These are phyloP conservation scores for Dinomys branickii DNA, from an alignment of 2,113 vertebrate genomes.

Conservation along the genomic window DNA sequence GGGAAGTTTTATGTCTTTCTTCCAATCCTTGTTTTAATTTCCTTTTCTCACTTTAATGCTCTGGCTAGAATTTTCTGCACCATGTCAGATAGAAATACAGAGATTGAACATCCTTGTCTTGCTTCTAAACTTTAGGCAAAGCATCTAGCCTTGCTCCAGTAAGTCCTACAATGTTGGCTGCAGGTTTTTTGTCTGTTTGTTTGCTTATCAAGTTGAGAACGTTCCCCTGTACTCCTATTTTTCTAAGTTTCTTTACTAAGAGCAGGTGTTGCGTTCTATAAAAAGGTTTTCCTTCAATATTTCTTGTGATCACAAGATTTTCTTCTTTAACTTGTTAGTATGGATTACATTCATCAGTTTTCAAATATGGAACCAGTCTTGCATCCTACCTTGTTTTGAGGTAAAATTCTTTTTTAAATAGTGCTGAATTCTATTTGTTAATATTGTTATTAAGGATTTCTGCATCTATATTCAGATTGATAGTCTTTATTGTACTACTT, in stretches of 20 bases:
- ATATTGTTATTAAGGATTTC: neutral
- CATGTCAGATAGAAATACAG: neutral
- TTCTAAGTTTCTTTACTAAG: neutral
- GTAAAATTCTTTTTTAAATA: neutral
- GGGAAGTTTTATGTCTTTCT: neutral
- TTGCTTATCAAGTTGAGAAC: neutral
- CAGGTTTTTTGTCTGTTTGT: neutral
- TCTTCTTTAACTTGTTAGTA: neutral
- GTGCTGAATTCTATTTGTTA: neutral
- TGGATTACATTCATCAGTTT: neutral
- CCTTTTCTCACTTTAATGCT: neutral
- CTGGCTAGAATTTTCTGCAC: neutral
- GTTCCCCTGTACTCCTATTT: neutral
- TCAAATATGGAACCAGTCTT: neutral
- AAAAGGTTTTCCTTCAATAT: neutral
- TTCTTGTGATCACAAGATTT: neutral
- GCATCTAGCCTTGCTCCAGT: neutral
- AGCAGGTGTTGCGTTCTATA: neutral
- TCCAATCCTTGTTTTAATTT: neutral
- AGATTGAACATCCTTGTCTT: neutral
- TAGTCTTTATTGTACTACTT: slow-evolving; percentile 8
- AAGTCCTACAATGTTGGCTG: neutral
- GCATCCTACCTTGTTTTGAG: neutral
- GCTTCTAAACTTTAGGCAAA: neutral
- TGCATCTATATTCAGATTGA: neutral